Evolutionary conservation across 2,888 invertebrate genomes (phyloP), one percentile per base, ranked within the genome.

Genomic region (Hirtodrosophila alboralis): DNA sequence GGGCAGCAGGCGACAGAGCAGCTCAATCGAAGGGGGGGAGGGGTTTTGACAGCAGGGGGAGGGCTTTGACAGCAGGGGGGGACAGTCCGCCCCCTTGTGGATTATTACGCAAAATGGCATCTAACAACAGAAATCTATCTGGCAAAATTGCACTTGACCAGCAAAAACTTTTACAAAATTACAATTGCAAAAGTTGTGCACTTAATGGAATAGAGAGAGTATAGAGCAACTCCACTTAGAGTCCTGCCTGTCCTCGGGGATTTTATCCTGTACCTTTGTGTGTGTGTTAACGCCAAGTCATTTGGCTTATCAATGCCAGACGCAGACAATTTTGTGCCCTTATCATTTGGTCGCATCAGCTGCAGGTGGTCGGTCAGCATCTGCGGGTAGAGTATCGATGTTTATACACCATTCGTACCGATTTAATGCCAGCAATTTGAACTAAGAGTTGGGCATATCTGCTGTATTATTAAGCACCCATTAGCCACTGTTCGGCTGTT

Each of bases 391-490:
- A 57, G 23, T 18, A 61, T 54, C 60, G 57, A 58, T 58, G 58
- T 53, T 57, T 49, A 48, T 52, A 54, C 16, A 10, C 27, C n/a
- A n/a, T 6, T 16, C 37, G 23, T 23, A 6, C 73, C 77, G 83
- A 79, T 74, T 83, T 72, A 83, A 74, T 76, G 73, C 63, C 60
- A 65, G 59, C 57, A 72, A 75, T 75, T 74, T 61, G 57, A 62
- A 8, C n/a, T n/a, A n/a, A n/a, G 10, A 21, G n/a, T 34, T 34
- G 34, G 10, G 49, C n/a, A n/a, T n/a, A n/a, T 16, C 67, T 43
- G 65, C 68, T 76, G 70, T 81, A 80, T 88, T 88, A 89, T 88
- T 88, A 89, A 84, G 69, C 71, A 73, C 54, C 88, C 87, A 89
- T 88, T 88, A 87, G 68, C 33, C 28, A 5, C 28, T 18, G 52